Base-by-base conservation (phyloP, 2,888 invertebrate genomes). In the Melipona bicolor region DNA sequence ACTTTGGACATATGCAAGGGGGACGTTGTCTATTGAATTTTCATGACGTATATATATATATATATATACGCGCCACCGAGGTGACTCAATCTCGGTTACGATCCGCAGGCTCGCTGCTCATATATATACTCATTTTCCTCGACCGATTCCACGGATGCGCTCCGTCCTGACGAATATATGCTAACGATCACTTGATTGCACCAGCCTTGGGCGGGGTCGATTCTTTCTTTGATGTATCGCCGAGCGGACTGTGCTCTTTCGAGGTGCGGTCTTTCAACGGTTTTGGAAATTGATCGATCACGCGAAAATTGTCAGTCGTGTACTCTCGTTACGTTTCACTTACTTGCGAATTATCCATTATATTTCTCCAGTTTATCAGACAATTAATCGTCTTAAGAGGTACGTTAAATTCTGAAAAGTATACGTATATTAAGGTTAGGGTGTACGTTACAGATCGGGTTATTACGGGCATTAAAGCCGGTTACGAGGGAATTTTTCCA, bases 1-100 rank as follows among this genome's bases (percentile, higher is more conserved):
- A 24, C 36, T 43, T 61, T 68, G 74, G 86, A 78, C 88, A 88
- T 88, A 89, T 87, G 89, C 88, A 86, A 79, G 83, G 89, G 43
- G 76, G 81, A 79, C 77, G 77, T 77, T 84, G 87, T 91, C 90
- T 88, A 91, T 91, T 92, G 91, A 92, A 92, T 92, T 92, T 91
- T 90, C 89, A 89, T 88, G 87, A 87, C 87, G 84, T 79, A 85
- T 4, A 32, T 32, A 32, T 13, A 52, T 52, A 17, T 15, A 50
- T 52, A 52, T 17, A 17, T 52, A 61, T 85, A 83, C 84, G 86
- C 82, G 85, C 84, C 87, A 85, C 85, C 87, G 87, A 85, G 73
- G 87, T 88, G 87, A 90, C 91, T 91, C 91, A 90, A 91, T 91
- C 90, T 88, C 83, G 69, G 87, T 81, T 61, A 73, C 81, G 70